Evolutionary conservation across 2,888 invertebrate genomes (phyloP), one percentile per base, ranked within the genome.

Genomic region (Cephalotes varians): DNA sequence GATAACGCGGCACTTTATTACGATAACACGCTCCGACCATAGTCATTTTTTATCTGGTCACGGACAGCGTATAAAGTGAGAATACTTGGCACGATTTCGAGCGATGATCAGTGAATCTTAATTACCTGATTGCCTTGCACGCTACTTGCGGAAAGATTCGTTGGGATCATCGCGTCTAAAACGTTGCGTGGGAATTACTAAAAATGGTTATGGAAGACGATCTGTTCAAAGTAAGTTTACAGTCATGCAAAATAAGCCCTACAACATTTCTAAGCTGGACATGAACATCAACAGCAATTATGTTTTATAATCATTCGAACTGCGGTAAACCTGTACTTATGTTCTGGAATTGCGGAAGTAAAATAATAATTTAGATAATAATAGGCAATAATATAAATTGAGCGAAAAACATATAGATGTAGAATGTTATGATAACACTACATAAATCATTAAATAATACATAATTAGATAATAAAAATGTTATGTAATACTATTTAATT

Each of bases 1-100:
- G 87, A 89, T 89, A 89, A 86, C 65, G 60, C 49, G 54, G 44
- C n/a, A 60, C 51, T 80, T 64, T 51, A 67, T 44, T 28, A 60
- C 56, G 54, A 74, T 71, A 28, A 40, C 62, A 21, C 44, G 44
- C 58, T 64, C 58, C 44, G 65, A 79, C 64, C 25, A 44, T 25
- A 15, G 28, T 25, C 60, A 72, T 44, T 69, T 79, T 65, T 31
- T 21, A 67, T 54, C 40, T 49, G 12, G 1, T 49, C 37, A 64
- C 37, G 60, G 47, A 1, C 60, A 60, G 10, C 1, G 12, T 18
- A 2, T 37, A n/a, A 31, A 56, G 15, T 47, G 25, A 18, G 18
- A 25, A 49, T 9, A 31, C 15, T 49, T 74, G 25, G 18, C 37
- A 18, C 51, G 51, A 51, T 69, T 65, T 71, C 15, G 9, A 65